phyloP scores from a whole-genome alignment of 2,888 invertebrate species.

The Cremastobaeus sp. region DNA sequence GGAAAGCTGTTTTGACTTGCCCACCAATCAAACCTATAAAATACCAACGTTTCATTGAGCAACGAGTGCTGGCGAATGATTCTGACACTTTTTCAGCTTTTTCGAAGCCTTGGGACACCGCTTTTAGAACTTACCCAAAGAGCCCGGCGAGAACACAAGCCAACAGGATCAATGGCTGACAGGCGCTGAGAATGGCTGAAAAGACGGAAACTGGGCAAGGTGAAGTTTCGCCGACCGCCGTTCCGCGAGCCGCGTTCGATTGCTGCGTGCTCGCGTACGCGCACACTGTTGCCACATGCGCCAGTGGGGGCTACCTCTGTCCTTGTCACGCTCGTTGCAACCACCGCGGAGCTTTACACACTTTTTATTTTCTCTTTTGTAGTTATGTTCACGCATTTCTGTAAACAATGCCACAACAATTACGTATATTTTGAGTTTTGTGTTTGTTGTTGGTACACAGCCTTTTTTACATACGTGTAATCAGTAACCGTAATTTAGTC shows the following conservation, averaged over 20 bases:
- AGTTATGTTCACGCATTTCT: no score
- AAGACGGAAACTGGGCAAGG: conserved; percentile 71
- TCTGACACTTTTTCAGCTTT: neutral
- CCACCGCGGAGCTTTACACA: no score
- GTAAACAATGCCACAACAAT: no score
- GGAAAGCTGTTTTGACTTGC: conserved; percentile 17
- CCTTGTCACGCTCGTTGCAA: no score
- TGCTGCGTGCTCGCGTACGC: conserved; percentile 33
- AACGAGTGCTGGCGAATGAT: neutral
- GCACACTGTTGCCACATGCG: conserved; percentile 19
- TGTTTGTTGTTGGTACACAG: no score
- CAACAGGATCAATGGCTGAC: conserved; percentile 75
- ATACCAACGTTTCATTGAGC: neutral
- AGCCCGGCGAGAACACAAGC: conserved; percentile 74
- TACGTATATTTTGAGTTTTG: no score
- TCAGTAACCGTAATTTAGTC: no score
- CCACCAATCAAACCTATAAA: conserved; percentile 44
- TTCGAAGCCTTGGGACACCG: neutral
- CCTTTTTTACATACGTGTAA: no score
- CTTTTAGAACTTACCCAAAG: conserved; percentile 64
- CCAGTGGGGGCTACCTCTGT: no score
- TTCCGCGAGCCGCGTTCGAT: conserved; percentile 20
- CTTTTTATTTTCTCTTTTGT: no score
- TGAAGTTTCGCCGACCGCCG: conserved; percentile 13
- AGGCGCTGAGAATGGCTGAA: conserved; percentile 72